Conservation (phyloP, 2,888 invertebrate species). For the Autographa gamma region DNA sequence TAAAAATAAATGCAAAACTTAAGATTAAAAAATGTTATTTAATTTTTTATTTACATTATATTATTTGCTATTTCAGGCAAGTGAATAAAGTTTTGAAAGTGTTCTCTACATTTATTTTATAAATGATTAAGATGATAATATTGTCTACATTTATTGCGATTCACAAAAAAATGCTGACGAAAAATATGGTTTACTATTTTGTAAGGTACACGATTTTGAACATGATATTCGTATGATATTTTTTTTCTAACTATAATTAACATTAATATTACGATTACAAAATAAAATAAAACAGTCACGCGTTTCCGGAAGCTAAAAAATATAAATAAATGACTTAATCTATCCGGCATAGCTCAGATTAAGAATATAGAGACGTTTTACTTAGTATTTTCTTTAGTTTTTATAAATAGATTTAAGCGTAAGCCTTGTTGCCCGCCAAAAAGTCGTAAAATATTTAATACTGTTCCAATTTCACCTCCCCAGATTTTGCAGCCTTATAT, state of each 20-base stretch:
- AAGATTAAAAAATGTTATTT: conserved; percentile 16
- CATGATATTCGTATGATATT: conserved; percentile 49
- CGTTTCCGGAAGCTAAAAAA: conserved; percentile 73
- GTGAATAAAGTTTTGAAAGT: conserved; percentile 33
- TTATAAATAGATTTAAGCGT: conserved; percentile 66
- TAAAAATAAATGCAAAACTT: conserved; percentile 20
- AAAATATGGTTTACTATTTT: conserved; percentile 40
- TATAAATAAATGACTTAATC: conserved; percentile 64
- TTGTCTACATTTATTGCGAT: conserved; percentile 12
- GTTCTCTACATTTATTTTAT: conserved; percentile 32
- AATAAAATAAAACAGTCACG: conserved; percentile 58
- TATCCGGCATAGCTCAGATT: conserved; percentile 85
- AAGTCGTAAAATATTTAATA: conserved; percentile 60
- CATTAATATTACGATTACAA: conserved; percentile 55
- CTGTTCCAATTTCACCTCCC: conserved; percentile 62
- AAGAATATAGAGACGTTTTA: conserved; percentile 81
- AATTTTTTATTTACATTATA: conserved; percentile 47
- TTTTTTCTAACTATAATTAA: conserved; percentile 49
- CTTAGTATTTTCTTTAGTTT: conserved; percentile 55
- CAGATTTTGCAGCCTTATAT: conserved; percentile 26
- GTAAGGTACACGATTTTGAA: conserved; percentile 56
- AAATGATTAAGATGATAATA: conserved; percentile 40
- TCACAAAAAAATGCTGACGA: conserved; percentile 22
- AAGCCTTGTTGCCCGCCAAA: conserved; percentile 73
- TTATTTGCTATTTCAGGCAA: conserved; percentile 47